phyloP scores from a whole-genome alignment of 2,888 invertebrate genomes.

The Dione juno region DNA sequence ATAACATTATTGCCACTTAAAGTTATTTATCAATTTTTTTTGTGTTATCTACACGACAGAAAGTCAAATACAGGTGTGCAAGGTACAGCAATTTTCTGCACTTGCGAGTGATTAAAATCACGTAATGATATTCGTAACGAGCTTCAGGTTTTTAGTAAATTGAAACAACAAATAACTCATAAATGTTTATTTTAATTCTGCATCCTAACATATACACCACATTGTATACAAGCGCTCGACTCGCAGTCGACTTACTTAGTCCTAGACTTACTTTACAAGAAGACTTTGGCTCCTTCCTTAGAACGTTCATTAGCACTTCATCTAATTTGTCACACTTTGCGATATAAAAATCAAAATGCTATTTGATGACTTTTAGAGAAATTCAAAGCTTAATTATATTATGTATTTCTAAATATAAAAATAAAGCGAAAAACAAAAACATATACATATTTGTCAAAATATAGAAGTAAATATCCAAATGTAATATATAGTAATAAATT shows the following conservation, averaged over 20 bases:
- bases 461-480: conserved; percentile 4
- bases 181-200: conserved; percentile 62
- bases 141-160: not conserved
- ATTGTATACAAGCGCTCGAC: conserved; percentile 58
- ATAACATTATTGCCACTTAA: too few relatives aligned
- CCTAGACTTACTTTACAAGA: conserved; percentile 68
- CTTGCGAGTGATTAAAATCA: too few relatives aligned
- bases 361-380: conserved; percentile 28
- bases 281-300: conserved; percentile 78
- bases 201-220: conserved; percentile 55
- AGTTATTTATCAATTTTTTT: too few relatives aligned
- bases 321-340: conserved; percentile 49
- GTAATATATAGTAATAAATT: conserved; percentile 5
- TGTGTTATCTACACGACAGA: too few relatives aligned
- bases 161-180: conserved; percentile 45
- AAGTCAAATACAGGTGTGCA: too few relatives aligned
- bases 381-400: conserved; percentile 16
- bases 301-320: conserved; percentile 60
- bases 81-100: too few relatives aligned
- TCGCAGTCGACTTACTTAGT: conserved; percentile 64
- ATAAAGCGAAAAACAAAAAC: not conserved
- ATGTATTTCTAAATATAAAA: not conserved
- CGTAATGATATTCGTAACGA: too few relatives aligned
- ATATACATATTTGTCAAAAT: conserved; percentile 8
- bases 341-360: conserved; percentile 43